Evolutionary conservation across 2,888 invertebrate species (phyloP).

Genomic region (Thymelicus acteon): DNA sequence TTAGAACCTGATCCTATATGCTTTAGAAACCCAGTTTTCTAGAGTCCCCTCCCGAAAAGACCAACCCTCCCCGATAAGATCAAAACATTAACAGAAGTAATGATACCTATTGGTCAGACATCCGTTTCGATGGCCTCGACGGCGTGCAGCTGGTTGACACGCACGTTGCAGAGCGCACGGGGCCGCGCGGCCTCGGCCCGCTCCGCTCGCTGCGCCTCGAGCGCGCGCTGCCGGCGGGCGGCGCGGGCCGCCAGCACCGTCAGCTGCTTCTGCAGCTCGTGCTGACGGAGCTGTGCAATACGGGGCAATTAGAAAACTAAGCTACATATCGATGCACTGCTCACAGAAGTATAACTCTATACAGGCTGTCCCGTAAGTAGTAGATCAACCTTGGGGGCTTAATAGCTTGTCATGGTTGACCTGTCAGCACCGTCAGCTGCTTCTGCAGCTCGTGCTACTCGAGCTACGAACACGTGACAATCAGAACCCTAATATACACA

Average conservation of each 20-base stretch:
- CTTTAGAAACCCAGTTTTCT: no score
- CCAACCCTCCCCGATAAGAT: no score
- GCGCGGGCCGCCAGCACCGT: conserved; percentile 52
- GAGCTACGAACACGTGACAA: conserved; percentile 49
- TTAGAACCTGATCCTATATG: no score
- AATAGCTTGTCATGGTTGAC: conserved; percentile 9
- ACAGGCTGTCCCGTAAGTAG: no score
- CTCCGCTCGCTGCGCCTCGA: conserved; percentile 31
- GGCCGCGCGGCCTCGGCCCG: conserved; percentile 50
- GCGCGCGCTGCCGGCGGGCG: conserved; percentile 41
- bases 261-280: conserved; percentile 65
- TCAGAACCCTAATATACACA: background rate
- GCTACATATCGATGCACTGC: no score
- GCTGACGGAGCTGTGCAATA: conserved; percentile 61
- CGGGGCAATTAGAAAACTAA: background rate
- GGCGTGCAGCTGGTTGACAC: conserved; percentile 82
- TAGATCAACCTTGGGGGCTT: no score
- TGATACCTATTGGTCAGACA: conserved; percentile 94
- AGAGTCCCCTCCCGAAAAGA: no score
- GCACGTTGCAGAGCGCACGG: conserved; percentile 71
- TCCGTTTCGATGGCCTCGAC: conserved; percentile 96
- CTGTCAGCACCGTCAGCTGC: conserved; percentile 56
- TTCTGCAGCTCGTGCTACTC: conserved; percentile 69
- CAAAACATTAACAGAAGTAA: no score
- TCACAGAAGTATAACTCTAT: no score